Percentiles rank a stretch among this genome's conserved stretches.
These are phyloP conservation scores for Eudasyphora cyanicolor DNA, from an alignment of 2,888 invertebrate genomes.

Conservation along the genomic window DNA sequence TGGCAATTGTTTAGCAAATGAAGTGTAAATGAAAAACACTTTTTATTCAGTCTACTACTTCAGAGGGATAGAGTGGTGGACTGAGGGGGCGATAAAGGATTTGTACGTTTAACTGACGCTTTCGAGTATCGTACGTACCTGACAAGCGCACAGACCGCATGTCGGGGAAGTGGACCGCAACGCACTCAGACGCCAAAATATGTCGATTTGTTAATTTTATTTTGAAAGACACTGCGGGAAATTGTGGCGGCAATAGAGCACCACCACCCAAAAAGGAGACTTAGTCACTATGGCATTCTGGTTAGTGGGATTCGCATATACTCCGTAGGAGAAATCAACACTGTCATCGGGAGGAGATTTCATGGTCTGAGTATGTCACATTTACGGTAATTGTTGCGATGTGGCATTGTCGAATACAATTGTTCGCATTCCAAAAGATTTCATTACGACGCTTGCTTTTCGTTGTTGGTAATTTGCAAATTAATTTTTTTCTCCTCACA, in stretches of 20 bases:
- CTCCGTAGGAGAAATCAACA: slow-evolving; percentile 44
- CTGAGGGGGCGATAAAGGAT: neutral
- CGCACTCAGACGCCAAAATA: slow-evolving; percentile 4
- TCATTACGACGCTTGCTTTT: neutral
- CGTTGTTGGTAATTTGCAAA: neutral
- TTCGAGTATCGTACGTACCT: slow-evolving; percentile 8
- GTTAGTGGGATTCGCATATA: slow-evolving; percentile 49
- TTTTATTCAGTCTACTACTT: no score
- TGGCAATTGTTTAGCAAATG: slow-evolving; percentile 28
- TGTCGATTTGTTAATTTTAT: slow-evolving; percentile 46
- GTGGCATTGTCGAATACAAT: neutral
- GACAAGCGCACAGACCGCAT: neutral
- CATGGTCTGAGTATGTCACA: neutral
- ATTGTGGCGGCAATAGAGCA: slow-evolving; percentile 10
- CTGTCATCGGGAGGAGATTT: slow-evolving; percentile 49
- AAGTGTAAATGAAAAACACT: slow-evolving; percentile 41
- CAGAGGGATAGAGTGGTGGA: no score
- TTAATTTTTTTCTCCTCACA: neutral
- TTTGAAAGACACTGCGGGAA: slow-evolving; percentile 30
- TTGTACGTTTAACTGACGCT: slow-evolving; percentile 16
- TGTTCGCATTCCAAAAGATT: neutral
- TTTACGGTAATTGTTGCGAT: neutral
- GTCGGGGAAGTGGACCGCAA: no score
- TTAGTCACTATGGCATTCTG: no score
- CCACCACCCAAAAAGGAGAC: neutral